A percentile compares a stretch with the other conserved stretches of the same genome.
phyloP scores from a whole-genome alignment of 1,140 invertebrate species.

The Microplitis demolitor region DNA sequence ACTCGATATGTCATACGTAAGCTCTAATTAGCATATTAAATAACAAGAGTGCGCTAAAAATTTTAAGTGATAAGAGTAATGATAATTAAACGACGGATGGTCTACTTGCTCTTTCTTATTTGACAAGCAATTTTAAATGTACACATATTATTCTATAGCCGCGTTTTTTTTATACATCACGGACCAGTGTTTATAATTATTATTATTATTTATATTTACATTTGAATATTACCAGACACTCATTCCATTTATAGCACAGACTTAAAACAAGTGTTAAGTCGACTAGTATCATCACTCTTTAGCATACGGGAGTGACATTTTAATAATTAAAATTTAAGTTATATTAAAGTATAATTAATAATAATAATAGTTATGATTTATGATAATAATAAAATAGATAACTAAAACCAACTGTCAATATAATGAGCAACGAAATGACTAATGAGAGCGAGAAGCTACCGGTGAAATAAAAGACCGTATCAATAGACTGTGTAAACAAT shows the following conservation, averaged over 20 bases:
- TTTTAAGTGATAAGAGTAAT: not conserved
- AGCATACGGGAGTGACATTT: not conserved
- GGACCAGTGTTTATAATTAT: not conserved
- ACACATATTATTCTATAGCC: not conserved
- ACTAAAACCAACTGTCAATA: not conserved
- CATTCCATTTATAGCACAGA: slow-evolving; percentile 5
- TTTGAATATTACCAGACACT: not conserved
- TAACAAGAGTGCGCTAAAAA: too few relatives aligned
- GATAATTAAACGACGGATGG: not conserved
- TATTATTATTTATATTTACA: slow-evolving; percentile 1
- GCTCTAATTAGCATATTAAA: too few relatives aligned
- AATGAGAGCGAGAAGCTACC: not conserved
- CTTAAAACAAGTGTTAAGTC: slow-evolving; percentile 19
- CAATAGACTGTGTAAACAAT: not conserved
- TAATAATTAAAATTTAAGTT: not conserved
- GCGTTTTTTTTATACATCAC: not conserved
- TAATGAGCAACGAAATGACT: not conserved
- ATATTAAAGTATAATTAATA: too few relatives aligned
- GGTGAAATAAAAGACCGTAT: not conserved
- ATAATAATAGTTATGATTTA: too few relatives aligned
- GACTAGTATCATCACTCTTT: slow-evolving; percentile 23
- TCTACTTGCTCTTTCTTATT: not conserved
- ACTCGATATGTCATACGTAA: not conserved
- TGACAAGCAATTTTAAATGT: not conserved
- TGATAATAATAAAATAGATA: not conserved